Evolutionary conservation across 1,140 invertebrate genomes (phyloP).

Genomic region (Drosophila suzukii): DNA sequence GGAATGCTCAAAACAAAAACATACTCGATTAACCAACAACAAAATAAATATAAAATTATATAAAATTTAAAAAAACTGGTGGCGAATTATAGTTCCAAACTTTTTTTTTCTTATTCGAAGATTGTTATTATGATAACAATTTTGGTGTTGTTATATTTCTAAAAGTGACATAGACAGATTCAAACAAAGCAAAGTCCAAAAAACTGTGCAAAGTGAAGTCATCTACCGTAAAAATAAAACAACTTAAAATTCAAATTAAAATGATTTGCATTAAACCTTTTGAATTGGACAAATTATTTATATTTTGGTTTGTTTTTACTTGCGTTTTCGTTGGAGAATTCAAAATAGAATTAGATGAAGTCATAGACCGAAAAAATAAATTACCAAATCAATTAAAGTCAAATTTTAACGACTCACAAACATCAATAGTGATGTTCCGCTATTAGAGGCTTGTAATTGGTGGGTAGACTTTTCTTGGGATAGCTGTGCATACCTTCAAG

Average conservation of each 20-base stretch:
- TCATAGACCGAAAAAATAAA: conserved; percentile 35
- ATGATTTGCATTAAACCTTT: not conserved
- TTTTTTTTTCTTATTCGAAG: conserved; percentile 17
- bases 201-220: conserved; percentile 14
- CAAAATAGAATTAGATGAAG: conserved; percentile 21
- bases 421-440: not conserved
- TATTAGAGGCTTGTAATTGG: not conserved
- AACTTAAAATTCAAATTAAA: conserved; percentile 12
- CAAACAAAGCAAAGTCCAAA: not conserved
- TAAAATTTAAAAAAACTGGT: conserved; percentile 14
- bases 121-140: conserved; percentile 22
- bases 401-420: conserved; percentile 9
- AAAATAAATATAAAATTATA: conserved; percentile 10
- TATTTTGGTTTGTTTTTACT: not conserved
- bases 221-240: conserved; percentile 14
- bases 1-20: conserved; percentile 38
- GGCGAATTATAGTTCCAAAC: conserved; percentile 13
- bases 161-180: no score
- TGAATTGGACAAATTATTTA: not conserved
- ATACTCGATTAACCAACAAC: conserved; percentile 28
- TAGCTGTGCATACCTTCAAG: conserved; percentile 51
- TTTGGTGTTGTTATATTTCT: conserved; percentile 2
- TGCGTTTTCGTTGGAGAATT: not conserved
- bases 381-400: conserved; percentile 20
- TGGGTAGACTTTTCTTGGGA: no score